phyloP scores from a whole-genome alignment of 2,888 invertebrate genomes.

The Rhaphigaster nebulosa region DNA sequence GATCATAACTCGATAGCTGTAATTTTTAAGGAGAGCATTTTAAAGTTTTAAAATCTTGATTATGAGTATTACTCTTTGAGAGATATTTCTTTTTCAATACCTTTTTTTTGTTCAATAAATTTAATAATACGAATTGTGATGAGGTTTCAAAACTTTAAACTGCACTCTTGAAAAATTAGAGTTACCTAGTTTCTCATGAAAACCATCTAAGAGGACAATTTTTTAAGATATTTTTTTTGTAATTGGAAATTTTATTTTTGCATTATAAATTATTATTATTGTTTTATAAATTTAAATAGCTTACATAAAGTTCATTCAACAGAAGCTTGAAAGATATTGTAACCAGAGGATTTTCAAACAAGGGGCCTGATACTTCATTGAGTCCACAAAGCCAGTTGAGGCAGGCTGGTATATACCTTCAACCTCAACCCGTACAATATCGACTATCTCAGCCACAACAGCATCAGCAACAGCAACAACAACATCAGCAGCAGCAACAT shows the following conservation, averaged over 20 bases:
- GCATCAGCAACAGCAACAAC: conserved; percentile 60
- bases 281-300: conserved; percentile 14
- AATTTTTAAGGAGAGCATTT: no score
- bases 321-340: conserved; percentile 84
- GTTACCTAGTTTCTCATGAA: background rate
- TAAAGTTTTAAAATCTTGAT: no score
- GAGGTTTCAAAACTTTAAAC: background rate
- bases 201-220: background rate
- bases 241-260: background rate
- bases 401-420: conserved; percentile 67
- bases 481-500: conserved; percentile 42
- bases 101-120: no score
- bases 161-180: background rate
- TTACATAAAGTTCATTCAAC: conserved; percentile 18
- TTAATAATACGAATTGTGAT: background rate
- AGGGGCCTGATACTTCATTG: conserved; percentile 66
- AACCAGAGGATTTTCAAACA: conserved; percentile 82
- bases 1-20: no score
- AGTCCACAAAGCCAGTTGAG: conserved; percentile 67
- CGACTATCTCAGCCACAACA: conserved; percentile 58
- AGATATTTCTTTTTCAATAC: no score
- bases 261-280: background rate
- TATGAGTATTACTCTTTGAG: no score
- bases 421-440: conserved; percentile 63
- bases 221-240: background rate